Evolutionary conservation across 1,140 invertebrate species (phyloP).

Genomic region (Hypsibius dujardini): DNA sequence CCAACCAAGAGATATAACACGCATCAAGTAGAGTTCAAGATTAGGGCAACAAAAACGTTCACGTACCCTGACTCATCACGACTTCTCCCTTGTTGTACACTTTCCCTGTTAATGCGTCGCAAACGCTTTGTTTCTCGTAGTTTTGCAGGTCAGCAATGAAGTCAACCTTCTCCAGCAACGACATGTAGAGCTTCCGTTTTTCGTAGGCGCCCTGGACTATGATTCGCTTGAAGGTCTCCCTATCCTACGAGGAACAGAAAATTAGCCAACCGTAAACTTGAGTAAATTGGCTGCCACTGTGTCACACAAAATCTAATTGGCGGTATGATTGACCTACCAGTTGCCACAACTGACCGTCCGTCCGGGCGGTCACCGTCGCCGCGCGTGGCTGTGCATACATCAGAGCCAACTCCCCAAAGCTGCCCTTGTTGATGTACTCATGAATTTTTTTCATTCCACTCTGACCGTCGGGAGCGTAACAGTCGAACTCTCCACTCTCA

Average conservation of each 20-base stretch:
- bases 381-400: conserved; percentile 94
- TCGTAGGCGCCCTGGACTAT: conserved; percentile 85
- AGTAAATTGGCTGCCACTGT: not conserved
- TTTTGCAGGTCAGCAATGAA: conserved; percentile 31
- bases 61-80: conserved; percentile 58
- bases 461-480: conserved; percentile 36
- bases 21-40: too few species aligned
- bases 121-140: conserved; percentile 87
- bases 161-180: conserved; percentile 64
- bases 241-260: conserved; percentile 39
- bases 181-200: conserved; percentile 90
- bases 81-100: conserved; percentile 52
- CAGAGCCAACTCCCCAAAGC: conserved; percentile 86
- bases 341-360: not conserved
- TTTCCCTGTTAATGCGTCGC: conserved; percentile 71
- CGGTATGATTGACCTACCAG: not conserved
- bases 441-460: conserved; percentile 64
- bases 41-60: too few species aligned
- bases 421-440: conserved; percentile 71
- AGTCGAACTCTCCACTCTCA: conserved; percentile 39
- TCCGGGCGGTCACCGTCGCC: conserved; percentile 44
- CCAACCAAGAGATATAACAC: too few species aligned
- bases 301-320: not conserved
- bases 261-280: not conserved
- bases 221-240: conserved; percentile 82